Base-by-base conservation (phyloP, 2,888 invertebrate genomes). In the Papilio elwesi region DNA sequence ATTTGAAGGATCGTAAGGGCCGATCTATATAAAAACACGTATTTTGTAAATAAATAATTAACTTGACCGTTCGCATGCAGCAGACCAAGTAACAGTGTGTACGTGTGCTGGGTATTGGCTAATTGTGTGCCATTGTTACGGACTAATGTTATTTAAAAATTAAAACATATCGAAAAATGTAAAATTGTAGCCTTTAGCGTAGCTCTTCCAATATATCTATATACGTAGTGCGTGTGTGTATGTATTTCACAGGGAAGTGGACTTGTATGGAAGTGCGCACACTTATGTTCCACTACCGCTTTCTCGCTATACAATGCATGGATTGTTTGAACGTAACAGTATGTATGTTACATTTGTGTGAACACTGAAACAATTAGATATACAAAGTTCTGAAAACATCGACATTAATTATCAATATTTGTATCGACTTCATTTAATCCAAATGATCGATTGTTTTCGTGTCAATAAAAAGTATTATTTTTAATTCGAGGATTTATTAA, bases 151-250 rank as follows among this genome's bases (percentile, higher is more conserved):
- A 89, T 90, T 88, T 87, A 87, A 87, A 78, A 83, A 70, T 53
- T 53, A 85, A 83, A 92, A 26, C 93, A 93, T 93, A 93, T 93
- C 93, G 92, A 88, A 81, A n/a, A 81, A n/a, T 89, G 87, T 91
- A 90, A 91, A 89, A 85, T 87, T 87, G 88, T 92, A 93, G 92
- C 91, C 89, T 90, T 91, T 93, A 93, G 93, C 81, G 86, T 93
- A 93, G 93, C 85, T 92, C 93, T 93, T 93, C 93, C 92, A 92
- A 86, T 81, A 85, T 79, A 75, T 79, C 74, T 77, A 71, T 75
- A 69, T 81, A 80, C 81, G 85, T 89, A 88, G 88, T 84, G 85
- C 81, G 86, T 85, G 87, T 85, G 85, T 84, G 82, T 83, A 83
- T 78, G 70, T 55, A 47, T 70, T 47, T 53, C 69, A 65, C 65